phyloP scores from a whole-genome alignment of 2,797 vertebrate species.

The Clangula hyemalis region DNA sequence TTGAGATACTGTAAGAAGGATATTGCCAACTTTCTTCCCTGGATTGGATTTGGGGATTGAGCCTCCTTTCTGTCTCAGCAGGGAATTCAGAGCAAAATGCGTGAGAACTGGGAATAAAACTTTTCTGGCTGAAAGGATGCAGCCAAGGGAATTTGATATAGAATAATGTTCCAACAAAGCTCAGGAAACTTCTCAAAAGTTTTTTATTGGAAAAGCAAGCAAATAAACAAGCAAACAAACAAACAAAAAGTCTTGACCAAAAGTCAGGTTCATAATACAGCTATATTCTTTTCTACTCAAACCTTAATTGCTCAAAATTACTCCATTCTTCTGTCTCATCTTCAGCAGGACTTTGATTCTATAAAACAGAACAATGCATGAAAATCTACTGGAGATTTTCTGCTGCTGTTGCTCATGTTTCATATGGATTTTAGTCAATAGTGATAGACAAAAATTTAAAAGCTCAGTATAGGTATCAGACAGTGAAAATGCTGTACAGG shows the following conservation, averaged over 20 bases:
- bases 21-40: neutral
- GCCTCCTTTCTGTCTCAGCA: neutral
- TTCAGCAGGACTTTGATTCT: neutral
- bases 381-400: neutral
- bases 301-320: neutral
- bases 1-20: neutral
- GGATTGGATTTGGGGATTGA: neutral
- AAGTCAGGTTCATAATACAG: neutral
- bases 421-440: constrained; percentile 14
- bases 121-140: neutral
- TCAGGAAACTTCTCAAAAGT: neutral
- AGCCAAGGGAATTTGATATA: neutral
- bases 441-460: neutral
- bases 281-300: neutral
- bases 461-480: neutral
- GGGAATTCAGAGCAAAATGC: neutral
- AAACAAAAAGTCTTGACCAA: neutral
- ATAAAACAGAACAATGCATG: neutral
- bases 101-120: neutral
- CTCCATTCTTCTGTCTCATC: neutral
- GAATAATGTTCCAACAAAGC: neutral
- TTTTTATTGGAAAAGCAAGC: neutral
- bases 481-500: neutral
- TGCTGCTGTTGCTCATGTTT: neutral
- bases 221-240: neutral